Percentiles rank a stretch among this genome's conserved stretches.
These are phyloP conservation scores for Tolypeutes matacus DNA, from an alignment of 2,797 vertebrate genomes.

Conservation along the genomic window DNA sequence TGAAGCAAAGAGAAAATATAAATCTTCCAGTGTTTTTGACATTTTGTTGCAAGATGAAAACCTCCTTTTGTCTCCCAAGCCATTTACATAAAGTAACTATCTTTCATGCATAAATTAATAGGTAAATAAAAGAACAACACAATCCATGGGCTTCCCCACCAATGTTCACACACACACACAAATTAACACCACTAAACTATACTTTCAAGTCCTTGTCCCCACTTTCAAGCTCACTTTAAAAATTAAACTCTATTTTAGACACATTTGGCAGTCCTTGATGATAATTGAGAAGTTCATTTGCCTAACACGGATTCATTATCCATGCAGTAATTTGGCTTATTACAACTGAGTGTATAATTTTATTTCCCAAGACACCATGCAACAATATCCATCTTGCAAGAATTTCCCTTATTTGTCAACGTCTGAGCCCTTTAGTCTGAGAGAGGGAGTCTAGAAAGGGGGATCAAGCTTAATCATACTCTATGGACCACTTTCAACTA, in stretches of 20 bases:
- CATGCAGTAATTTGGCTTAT: not conserved
- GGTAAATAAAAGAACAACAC: not conserved
- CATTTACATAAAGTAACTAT: slow-evolving; percentile 9
- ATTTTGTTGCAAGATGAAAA: slow-evolving; percentile 8
- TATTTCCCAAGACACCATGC: not conserved
- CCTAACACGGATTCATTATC: not conserved
- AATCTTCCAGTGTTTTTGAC: not conserved
- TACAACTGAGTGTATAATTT: not conserved
- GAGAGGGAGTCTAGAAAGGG: not conserved
- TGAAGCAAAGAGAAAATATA: not conserved
- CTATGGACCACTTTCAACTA: not conserved
- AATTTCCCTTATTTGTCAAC: not conserved
- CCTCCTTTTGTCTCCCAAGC: not conserved
- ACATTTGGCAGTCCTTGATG: not conserved
- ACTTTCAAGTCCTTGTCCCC: not conserved
- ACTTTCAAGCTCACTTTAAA: not conserved
- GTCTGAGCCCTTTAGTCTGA: not conserved
- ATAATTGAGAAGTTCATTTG: not conserved
- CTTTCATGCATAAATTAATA: too few species aligned
- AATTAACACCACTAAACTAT: not conserved
- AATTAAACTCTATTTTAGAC: not conserved
- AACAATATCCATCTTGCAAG: not conserved
- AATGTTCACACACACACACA: not conserved
- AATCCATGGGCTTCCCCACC: not conserved
- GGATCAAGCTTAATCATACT: not conserved